These are phyloP conservation scores for Metaphire vulgaris DNA, from an alignment of 1,140 invertebrate genomes.

Conservation along the genomic window DNA sequence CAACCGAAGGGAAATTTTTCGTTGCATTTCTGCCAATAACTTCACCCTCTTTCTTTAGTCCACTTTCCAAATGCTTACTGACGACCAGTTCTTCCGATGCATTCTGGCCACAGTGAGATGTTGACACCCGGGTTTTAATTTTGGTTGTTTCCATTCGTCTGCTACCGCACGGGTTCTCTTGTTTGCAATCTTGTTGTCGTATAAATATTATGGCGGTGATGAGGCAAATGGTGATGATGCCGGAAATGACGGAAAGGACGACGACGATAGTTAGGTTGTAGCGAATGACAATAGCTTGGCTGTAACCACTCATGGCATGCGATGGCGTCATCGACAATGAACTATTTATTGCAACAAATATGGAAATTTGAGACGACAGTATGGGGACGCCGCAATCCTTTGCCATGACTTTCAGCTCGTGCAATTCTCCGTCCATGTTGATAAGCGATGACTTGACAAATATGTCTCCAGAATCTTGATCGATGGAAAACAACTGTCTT, in stretches of 20 bases:
- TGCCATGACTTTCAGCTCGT: slow-evolving; percentile 17
- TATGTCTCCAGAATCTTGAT: background rate
- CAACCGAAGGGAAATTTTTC: no score
- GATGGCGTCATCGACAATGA: background rate
- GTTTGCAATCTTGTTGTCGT: background rate
- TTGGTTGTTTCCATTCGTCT: no score
- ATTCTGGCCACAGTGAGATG: no score
- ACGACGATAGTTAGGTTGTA: slow-evolving; percentile 30
- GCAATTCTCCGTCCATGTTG: background rate
- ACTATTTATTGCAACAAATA: background rate
- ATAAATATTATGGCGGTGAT: slow-evolving; percentile 16
- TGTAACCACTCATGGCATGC: background rate
- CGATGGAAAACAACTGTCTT: background rate
- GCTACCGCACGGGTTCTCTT: background rate
- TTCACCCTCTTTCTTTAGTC: no score
- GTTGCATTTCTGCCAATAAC: no score
- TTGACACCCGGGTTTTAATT: no score
- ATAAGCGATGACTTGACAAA: background rate
- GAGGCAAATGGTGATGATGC: slow-evolving; percentile 23
- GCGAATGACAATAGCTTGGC: background rate
- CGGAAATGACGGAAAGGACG: slow-evolving; percentile 21
- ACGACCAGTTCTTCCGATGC: no score
- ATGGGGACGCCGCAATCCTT: slow-evolving; percentile 12
- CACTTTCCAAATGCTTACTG: no score
- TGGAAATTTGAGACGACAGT: background rate